Conservation (phyloP, 2,797 vertebrate species). For the Enteromius afrohamiltoni region DNA sequence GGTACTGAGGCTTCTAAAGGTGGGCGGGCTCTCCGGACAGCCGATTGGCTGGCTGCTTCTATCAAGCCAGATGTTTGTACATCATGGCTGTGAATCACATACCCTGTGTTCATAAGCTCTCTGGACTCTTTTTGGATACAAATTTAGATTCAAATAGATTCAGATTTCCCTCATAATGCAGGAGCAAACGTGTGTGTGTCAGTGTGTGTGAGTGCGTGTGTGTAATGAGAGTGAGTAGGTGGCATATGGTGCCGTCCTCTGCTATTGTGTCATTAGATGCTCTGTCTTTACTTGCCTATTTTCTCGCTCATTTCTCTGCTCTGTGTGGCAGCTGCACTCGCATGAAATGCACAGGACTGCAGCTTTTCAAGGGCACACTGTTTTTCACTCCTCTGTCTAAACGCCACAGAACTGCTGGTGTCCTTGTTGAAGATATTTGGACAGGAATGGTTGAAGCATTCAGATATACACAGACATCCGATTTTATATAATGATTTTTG, state of each 20-base stretch:
- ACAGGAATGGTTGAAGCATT: not conserved
- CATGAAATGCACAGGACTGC: slow-evolving; percentile 51
- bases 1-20: slow-evolving; percentile 95
- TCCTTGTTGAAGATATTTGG: not conserved
- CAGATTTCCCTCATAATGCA: slow-evolving; percentile 7
- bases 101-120: not conserved
- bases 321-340: slow-evolving; percentile 26
- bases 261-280: slow-evolving; percentile 53
- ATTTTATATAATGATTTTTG: not conserved
- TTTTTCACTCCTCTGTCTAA: slow-evolving; percentile 21
- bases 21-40: slow-evolving; percentile 61
- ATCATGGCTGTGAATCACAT: not conserved
- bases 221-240: slow-evolving; percentile 44
- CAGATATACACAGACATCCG: not conserved
- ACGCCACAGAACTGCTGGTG: slow-evolving; percentile 13
- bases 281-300: slow-evolving; percentile 56
- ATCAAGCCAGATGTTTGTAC: not conserved
- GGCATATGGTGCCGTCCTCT: slow-evolving; percentile 57
- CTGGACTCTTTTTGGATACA: not conserved
- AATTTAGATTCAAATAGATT: slow-evolving; percentile 23
- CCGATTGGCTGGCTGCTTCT: slow-evolving; percentile 7
- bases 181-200: not conserved
- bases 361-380: slow-evolving; percentile 59
- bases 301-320: slow-evolving; percentile 51
- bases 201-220: slow-evolving; percentile 18